Percentiles rank a stretch among this genome's conserved stretches.
Conservation (phyloP, 2,113 vertebrate species). For the Clinocottus analis region DNA sequence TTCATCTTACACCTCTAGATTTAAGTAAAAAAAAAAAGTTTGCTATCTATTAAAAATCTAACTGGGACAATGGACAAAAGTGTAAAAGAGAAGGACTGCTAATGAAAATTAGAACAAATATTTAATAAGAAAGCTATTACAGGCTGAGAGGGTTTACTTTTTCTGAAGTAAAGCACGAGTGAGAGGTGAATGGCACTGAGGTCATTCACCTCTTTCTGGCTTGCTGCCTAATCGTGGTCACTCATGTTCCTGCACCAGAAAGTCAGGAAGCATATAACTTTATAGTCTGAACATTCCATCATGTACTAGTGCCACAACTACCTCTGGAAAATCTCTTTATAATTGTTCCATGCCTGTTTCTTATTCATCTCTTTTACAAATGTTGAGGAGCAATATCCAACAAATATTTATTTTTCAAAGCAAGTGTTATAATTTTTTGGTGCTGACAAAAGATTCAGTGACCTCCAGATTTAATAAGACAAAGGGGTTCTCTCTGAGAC, state of each 20-base stretch:
- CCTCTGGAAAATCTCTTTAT: neutral
- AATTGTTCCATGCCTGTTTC: neutral
- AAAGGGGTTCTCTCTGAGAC: neutral
- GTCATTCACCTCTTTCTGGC: conserved; percentile 43
- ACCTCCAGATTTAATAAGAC: neutral
- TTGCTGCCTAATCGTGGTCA: neutral
- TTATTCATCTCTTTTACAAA: neutral
- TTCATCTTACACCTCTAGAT: neutral
- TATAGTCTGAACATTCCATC: neutral
- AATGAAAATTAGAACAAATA: neutral
- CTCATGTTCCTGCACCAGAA: neutral
- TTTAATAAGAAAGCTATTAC: neutral
- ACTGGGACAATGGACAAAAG: neutral
- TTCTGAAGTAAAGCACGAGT: neutral
- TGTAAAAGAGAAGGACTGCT: neutral
- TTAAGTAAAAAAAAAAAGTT: neutral
- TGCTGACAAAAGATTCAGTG: neutral
- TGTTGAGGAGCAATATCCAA: neutral
- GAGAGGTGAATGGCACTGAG: conserved; percentile 35
- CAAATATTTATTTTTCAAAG: neutral
- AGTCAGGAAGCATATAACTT: neutral
- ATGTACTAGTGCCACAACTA: neutral
- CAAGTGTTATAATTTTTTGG: neutral
- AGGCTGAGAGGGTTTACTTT: neutral
- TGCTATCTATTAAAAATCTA: no score